A percentile compares a stretch with the other conserved stretches of the same genome.
phyloP scores from a whole-genome alignment of 1,140 invertebrate species.

The Hylaeus anthracinus region DNA sequence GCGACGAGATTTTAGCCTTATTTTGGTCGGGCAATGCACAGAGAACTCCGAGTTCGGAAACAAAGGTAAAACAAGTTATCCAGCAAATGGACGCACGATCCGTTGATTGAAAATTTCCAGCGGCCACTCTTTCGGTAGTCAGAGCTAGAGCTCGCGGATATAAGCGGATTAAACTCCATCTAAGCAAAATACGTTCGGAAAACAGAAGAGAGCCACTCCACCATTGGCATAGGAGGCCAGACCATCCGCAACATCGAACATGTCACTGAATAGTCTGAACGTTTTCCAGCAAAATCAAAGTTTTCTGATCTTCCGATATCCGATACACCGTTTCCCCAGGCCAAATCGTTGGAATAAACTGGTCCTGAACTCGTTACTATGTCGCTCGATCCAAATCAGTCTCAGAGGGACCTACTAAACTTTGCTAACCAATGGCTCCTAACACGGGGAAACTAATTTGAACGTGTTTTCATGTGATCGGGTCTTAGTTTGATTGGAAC shows the following conservation, averaged over 20 bases:
- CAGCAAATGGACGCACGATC: constrained; percentile 35
- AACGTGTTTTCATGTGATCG: too few relatives aligned
- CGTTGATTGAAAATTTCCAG: constrained; percentile 39
- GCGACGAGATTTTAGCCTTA: constrained; percentile 24
- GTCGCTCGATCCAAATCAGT: background rate
- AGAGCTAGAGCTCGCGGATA: constrained; percentile 20
- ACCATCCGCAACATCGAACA: background rate
- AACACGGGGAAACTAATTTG: too few relatives aligned
- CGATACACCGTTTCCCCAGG: background rate
- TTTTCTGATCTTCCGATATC: background rate
- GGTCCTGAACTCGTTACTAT: background rate
- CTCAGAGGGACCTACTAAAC: too few relatives aligned
- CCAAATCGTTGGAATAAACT: background rate
- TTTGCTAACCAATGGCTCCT: too few relatives aligned
- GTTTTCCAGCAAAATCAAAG: background rate
- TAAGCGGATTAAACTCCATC: constrained; percentile 44
- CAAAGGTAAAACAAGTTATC: constrained; percentile 43
- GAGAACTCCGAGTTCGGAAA: constrained; percentile 18
- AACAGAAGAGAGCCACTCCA: constrained; percentile 11
- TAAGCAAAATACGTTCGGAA: constrained; percentile 33
- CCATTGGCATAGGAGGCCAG: background rate
- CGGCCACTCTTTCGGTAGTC: background rate
- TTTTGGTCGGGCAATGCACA: background rate
- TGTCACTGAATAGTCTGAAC: background rate
- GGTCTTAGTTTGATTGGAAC: too few relatives aligned